Conservation (phyloP, 2,113 vertebrate genomes). For the Stegostoma tigrinum region DNA sequence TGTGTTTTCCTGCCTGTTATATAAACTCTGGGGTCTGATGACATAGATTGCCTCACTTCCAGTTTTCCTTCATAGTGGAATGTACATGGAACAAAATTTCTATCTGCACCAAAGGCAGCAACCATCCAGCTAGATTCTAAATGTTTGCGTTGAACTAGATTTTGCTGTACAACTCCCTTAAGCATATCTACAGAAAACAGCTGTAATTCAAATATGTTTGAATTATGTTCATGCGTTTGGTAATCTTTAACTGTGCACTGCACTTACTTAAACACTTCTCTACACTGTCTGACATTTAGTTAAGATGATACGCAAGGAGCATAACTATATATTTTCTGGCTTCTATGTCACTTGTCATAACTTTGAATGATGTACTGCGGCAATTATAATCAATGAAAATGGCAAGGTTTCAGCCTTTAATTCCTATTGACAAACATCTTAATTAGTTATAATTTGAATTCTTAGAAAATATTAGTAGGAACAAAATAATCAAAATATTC, state of each 20-base stretch:
- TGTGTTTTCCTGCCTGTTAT: too few relatives aligned
- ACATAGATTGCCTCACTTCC: too few relatives aligned
- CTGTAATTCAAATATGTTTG: conserved; percentile 9
- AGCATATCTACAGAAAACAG: conserved; percentile 12
- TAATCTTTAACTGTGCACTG: neutral
- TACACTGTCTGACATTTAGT: neutral
- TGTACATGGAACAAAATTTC: neutral
- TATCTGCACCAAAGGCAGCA: neutral
- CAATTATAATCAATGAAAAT: neutral
- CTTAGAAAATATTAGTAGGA: neutral
- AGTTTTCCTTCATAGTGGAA: too few relatives aligned
- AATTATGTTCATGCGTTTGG: neutral
- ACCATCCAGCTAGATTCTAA: neutral
- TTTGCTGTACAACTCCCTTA: neutral
- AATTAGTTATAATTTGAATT: neutral
- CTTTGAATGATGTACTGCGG: neutral
- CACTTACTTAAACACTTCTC: neutral
- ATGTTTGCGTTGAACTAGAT: neutral
- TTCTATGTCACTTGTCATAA: neutral
- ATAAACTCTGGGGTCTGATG: too few relatives aligned
- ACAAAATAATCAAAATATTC: neutral
- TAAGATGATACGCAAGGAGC: neutral
- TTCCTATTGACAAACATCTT: neutral
- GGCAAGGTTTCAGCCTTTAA: neutral
- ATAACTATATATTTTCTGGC: neutral